These are phyloP conservation scores for Nephrotoma appendiculata DNA, from an alignment of 2,888 invertebrate species.

Conservation along the genomic window DNA sequence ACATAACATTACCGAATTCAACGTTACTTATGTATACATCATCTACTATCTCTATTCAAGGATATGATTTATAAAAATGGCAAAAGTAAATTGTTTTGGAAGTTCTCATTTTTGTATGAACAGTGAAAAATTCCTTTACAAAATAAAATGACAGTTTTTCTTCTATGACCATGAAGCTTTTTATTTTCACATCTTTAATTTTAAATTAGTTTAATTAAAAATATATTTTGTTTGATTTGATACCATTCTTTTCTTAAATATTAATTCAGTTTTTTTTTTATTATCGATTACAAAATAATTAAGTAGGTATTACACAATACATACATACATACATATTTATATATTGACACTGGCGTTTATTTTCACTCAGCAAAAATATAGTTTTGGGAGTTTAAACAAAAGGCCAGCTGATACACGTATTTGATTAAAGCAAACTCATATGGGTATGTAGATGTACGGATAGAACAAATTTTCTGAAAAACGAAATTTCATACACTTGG, in stretches of 20 bases:
- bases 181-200: not conserved
- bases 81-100: not conserved
- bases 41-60: not conserved
- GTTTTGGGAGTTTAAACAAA: no score
- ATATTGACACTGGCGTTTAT: no score
- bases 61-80: not conserved
- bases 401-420: no score
- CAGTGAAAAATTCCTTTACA: not conserved
- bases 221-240: not conserved
- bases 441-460: no score
- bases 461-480: no score
- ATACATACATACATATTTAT: no score
- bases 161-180: not conserved
- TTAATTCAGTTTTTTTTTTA: not conserved
- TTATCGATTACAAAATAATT: not conserved
- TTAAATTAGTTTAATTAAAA: not conserved
- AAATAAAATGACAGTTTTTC: not conserved
- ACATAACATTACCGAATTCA: not conserved
- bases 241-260: not conserved
- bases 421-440: no score
- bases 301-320: not conserved
- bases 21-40: not conserved
- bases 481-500: no score
- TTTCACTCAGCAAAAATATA: no score
- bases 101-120: not conserved